These are phyloP conservation scores for Sicus ferrugineus DNA, from an alignment of 2,888 invertebrate species.

Conservation along the genomic window DNA sequence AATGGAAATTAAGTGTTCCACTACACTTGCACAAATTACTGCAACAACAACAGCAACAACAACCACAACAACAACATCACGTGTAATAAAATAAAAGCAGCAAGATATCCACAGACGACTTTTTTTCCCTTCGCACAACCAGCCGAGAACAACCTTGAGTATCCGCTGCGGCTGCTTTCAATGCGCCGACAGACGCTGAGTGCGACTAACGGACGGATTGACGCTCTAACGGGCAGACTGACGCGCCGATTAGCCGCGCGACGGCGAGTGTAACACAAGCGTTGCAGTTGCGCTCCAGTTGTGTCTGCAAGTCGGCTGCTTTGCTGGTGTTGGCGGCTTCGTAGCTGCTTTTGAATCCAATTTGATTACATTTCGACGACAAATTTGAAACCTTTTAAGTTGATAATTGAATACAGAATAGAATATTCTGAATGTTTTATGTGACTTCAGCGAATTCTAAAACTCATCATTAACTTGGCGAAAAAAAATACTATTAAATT, in stretches of 20 bases:
- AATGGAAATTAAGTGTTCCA: neutral
- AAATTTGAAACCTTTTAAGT: no score
- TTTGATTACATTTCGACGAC: no score
- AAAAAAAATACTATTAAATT: no score
- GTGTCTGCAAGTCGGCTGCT: no score
- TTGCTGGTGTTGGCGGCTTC: no score
- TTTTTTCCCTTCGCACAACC: constrained; percentile 3
- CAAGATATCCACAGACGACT: neutral
- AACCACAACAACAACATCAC: neutral
- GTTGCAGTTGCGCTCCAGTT: neutral
- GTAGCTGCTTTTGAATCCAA: neutral
- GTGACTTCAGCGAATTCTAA: no score
- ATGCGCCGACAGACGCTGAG: neutral
- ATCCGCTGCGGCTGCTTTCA: constrained; percentile 23
- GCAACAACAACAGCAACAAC: constrained; percentile 9
- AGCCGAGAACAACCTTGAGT: constrained; percentile 31
- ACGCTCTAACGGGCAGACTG: neutral
- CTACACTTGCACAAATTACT: constrained; percentile 7
- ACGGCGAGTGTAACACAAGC: neutral
- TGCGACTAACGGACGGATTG: neutral
- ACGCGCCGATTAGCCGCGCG: neutral
- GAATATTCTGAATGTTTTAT: no score
- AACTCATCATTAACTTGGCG: no score
- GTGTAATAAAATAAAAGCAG: constrained; percentile 8
- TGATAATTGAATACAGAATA: no score